These are phyloP conservation scores for Phengaris arion DNA, from an alignment of 2,888 invertebrate species.

Conservation along the genomic window DNA sequence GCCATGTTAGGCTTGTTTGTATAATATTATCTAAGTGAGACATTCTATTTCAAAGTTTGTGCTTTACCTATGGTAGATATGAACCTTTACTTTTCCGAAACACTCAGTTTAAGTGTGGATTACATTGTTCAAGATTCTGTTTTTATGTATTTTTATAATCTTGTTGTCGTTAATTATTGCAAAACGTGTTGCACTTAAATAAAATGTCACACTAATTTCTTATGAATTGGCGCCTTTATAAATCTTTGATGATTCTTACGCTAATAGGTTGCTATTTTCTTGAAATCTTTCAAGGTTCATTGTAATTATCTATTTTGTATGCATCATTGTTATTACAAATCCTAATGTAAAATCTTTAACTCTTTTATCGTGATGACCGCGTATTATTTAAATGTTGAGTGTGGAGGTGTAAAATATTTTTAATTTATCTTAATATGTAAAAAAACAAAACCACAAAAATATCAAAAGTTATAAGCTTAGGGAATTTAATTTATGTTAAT, in stretches of 20 bases:
- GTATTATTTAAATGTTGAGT: not conserved
- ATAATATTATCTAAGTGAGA: not conserved
- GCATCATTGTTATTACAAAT: not conserved
- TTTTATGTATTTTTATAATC: conserved; percentile 1
- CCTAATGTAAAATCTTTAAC: not conserved
- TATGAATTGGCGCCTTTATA: not conserved
- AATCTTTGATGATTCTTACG: not conserved
- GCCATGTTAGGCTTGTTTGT: not conserved
- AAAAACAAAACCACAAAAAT: conserved; percentile 27
- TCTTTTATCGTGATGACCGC: conserved; percentile 10
- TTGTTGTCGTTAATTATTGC: not conserved
- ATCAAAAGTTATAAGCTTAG: conserved; percentile 19
- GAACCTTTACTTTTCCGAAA: not conserved
- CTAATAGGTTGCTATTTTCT: not conserved
- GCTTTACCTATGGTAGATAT: not conserved
- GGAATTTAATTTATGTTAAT: conserved; percentile 23
- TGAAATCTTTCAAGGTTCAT: not conserved
- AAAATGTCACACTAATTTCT: too few species aligned
- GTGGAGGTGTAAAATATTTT: conserved; percentile 2
- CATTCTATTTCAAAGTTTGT: not conserved
- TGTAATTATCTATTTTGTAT: not conserved
- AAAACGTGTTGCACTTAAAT: too few species aligned
- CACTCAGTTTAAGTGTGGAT: not conserved
- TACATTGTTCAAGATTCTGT: not conserved
- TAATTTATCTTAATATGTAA: conserved; percentile 24